Conservation (phyloP, 1,140 invertebrate genomes). For the Apis cerana region DNA sequence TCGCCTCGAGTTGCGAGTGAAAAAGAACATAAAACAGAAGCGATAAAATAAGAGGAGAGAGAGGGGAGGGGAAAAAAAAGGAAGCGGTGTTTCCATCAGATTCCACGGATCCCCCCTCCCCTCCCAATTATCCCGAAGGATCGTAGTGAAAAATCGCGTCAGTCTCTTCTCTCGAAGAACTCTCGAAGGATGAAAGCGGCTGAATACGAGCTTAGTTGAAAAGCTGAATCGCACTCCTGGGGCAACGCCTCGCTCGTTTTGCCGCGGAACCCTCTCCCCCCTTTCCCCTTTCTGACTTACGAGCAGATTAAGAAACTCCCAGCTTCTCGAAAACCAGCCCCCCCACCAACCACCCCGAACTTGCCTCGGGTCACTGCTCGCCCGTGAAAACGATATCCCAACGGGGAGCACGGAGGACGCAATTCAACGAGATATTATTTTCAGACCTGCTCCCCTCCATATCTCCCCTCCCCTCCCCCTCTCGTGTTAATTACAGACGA, state of each 20-base stretch:
- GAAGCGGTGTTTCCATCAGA: too few relatives aligned
- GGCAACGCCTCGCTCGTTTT: slow-evolving; percentile 69
- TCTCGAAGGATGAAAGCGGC: slow-evolving; percentile 26
- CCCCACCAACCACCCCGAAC: slow-evolving; percentile 28
- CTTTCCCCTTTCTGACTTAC: slow-evolving; percentile 59
- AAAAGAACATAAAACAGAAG: too few relatives aligned
- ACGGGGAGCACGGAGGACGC: slow-evolving; percentile 48
- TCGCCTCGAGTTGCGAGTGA: too few relatives aligned
- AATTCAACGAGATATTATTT: slow-evolving; percentile 67
- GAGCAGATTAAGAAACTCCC: slow-evolving; percentile 72
- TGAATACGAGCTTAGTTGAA: slow-evolving; percentile 71
- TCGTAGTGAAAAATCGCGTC: slow-evolving; percentile 65
- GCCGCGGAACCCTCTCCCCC: slow-evolving; percentile 57
- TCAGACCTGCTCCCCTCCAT: slow-evolving; percentile 43
- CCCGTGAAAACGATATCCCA: slow-evolving; percentile 65
- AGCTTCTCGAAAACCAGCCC: slow-evolving; percentile 63
- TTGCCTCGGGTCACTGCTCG: slow-evolving; percentile 64
- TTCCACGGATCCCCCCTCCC: too few relatives aligned
- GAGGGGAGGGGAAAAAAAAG: too few relatives aligned
- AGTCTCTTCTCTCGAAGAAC: slow-evolving; percentile 41
- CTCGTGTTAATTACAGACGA: slow-evolving; percentile 63
- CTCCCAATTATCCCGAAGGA: slow-evolving; percentile 58
- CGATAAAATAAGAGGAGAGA: too few relatives aligned
- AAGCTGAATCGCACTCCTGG: slow-evolving; percentile 69
- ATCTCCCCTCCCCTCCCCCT: not conserved